Conservation (phyloP, 1,140 invertebrate genomes). For the Ganaspis sp. region DNA sequence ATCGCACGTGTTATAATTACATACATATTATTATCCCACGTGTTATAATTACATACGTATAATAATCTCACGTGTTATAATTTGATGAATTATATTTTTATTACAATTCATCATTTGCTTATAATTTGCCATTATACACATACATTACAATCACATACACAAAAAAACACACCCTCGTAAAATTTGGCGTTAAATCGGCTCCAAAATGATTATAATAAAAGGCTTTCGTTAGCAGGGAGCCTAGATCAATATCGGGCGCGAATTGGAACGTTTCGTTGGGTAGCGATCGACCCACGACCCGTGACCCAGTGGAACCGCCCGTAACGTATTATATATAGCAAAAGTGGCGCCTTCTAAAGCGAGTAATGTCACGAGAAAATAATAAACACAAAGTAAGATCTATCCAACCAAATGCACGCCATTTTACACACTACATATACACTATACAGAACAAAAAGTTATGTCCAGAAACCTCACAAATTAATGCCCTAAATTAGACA, state of each 20-base stretch:
- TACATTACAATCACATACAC: too few species aligned
- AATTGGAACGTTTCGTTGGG: slow-evolving; percentile 73
- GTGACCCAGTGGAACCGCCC: slow-evolving; percentile 74
- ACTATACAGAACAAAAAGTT: slow-evolving; percentile 19
- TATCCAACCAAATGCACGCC: background rate
- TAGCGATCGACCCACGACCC: slow-evolving; percentile 65
- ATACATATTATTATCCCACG: too few species aligned
- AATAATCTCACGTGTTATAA: too few species aligned
- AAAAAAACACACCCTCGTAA: too few species aligned
- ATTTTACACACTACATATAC: slow-evolving; percentile 11
- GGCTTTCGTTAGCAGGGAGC: slow-evolving; percentile 64
- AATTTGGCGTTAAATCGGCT: slow-evolving; percentile 43
- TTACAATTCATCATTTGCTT: too few species aligned
- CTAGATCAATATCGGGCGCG: slow-evolving; percentile 74
- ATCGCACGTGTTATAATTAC: too few species aligned
- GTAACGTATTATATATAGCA: slow-evolving; percentile 54
- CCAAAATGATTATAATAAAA: background rate
- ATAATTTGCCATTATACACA: too few species aligned
- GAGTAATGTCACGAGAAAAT: slow-evolving; percentile 27
- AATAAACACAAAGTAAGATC: slow-evolving; percentile 16
- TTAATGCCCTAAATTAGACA: background rate
- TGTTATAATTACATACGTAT: too few species aligned
- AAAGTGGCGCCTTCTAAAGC: slow-evolving; percentile 61
- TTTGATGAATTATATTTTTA: too few species aligned
- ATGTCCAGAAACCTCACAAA: background rate